Evolutionary conservation across 2,888 invertebrate genomes (phyloP).

Genomic region (Sesia bembeciformis): DNA sequence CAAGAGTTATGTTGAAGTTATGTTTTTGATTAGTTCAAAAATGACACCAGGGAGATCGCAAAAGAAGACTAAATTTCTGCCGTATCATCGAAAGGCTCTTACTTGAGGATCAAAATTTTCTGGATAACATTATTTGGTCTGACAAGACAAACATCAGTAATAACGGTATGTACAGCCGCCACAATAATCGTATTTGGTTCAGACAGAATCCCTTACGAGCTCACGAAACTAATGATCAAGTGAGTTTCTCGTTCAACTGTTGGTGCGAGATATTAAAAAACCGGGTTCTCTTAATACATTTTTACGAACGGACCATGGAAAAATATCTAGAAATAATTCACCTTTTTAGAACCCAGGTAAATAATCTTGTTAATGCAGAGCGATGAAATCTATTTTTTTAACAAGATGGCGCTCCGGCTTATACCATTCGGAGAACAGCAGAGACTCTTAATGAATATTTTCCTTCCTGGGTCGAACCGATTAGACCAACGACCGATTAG

Average conservation of each 20-base stretch:
- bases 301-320: not conserved
- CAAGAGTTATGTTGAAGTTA: not conserved
- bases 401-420: not conserved
- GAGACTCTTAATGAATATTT: not conserved
- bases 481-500: not conserved
- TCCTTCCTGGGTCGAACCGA: not conserved
- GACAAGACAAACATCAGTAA: conserved; percentile 3
- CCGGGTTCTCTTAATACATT: not conserved
- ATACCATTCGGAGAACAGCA: not conserved
- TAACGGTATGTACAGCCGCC: conserved; percentile 6
- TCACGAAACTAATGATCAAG: conserved; percentile 4
- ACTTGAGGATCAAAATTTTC: conserved; percentile 1
- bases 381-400: not conserved
- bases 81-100: not conserved
- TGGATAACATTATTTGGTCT: conserved; percentile 5
- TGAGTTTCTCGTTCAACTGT: conserved; percentile 5
- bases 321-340: not conserved
- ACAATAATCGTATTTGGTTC: conserved; percentile 6
- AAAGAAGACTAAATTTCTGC: not conserved
- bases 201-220: conserved; percentile 4
- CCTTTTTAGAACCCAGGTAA: too few species aligned
- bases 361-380: too few species aligned
- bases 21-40: not conserved
- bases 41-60: not conserved
- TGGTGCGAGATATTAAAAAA: conserved; percentile 2